phyloP scores from a whole-genome alignment of 2,113 vertebrate genomes.

The Oreochromis tanganicae region DNA sequence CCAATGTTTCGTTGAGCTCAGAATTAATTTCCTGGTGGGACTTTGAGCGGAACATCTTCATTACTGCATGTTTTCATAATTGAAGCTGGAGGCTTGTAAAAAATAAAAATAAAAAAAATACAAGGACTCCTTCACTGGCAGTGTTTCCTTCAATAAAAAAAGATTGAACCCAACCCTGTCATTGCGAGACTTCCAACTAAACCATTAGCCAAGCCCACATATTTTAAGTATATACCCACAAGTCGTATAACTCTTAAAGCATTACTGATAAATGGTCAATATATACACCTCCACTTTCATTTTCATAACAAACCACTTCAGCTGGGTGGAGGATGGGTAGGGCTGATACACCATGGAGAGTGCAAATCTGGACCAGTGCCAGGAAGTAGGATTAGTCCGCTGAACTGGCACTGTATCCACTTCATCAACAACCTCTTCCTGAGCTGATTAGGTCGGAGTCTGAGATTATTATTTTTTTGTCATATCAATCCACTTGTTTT shows the following conservation, averaged over 20 bases:
- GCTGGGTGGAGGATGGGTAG: neutral
- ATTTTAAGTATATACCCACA: neutral
- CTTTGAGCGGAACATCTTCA: conserved; percentile 50
- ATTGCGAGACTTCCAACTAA: neutral
- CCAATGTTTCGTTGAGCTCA: conserved; percentile 24
- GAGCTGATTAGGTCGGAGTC: conserved; percentile 52
- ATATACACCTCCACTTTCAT: conserved; percentile 19
- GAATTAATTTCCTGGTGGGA: conserved; percentile 60
- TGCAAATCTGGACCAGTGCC: conserved; percentile 50
- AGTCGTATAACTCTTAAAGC: neutral
- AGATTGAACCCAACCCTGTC: neutral
- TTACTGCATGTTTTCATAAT: conserved; percentile 61
- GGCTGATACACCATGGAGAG: conserved; percentile 44
- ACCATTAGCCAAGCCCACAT: neutral
- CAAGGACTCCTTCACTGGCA: neutral
- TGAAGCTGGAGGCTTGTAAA: conserved; percentile 45
- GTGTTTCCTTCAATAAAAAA: conserved; percentile 23
- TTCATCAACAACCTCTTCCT: conserved; percentile 36
- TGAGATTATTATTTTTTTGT: conserved; percentile 9
- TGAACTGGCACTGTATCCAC: conserved; percentile 25
- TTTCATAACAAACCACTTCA: conserved; percentile 39
- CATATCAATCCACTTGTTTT: conserved; percentile 52
- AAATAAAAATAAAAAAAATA: neutral
- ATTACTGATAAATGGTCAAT: conserved; percentile 8
- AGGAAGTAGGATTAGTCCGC: conserved; percentile 47